Evolutionary conservation across 2,113 vertebrate genomes (phyloP).

Genomic region (Perccottus glenii): DNA sequence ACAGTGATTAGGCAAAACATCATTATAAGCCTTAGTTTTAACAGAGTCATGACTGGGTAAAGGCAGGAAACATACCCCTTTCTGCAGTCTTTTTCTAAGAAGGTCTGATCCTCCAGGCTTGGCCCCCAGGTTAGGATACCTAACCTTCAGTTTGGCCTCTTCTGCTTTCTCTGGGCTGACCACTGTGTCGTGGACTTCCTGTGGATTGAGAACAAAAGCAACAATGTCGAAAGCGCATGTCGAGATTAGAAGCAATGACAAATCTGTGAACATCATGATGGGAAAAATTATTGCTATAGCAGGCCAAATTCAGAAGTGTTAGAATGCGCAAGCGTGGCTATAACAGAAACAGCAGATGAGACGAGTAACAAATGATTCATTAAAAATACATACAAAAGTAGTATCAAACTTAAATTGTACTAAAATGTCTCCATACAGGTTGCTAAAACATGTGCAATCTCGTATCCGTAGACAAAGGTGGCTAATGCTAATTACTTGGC

Average conservation of each 20-base stretch:
- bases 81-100: conserved; percentile 95
- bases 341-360: conserved; percentile 30
- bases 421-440: neutral
- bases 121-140: conserved; percentile 91
- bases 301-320: neutral
- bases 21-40: neutral
- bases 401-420: neutral
- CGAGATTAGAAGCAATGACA: neutral
- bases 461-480: neutral
- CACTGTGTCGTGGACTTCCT: conserved; percentile 98
- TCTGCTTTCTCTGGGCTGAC: conserved; percentile 95
- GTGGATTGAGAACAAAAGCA: conserved; percentile 23
- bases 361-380: conserved; percentile 8
- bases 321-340: conserved; percentile 11
- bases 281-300: neutral
- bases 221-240: neutral
- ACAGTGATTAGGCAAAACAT: conserved; percentile 4
- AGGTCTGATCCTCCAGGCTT: conserved; percentile 95
- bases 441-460: neutral
- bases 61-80: conserved; percentile 83
- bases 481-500: conserved; percentile 5
- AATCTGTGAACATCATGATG: neutral
- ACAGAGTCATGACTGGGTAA: neutral
- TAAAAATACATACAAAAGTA: neutral
- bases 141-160: conserved; percentile 94